phyloP scores from a whole-genome alignment of 1,140 invertebrate genomes.

The Kradibia gibbosae region DNA sequence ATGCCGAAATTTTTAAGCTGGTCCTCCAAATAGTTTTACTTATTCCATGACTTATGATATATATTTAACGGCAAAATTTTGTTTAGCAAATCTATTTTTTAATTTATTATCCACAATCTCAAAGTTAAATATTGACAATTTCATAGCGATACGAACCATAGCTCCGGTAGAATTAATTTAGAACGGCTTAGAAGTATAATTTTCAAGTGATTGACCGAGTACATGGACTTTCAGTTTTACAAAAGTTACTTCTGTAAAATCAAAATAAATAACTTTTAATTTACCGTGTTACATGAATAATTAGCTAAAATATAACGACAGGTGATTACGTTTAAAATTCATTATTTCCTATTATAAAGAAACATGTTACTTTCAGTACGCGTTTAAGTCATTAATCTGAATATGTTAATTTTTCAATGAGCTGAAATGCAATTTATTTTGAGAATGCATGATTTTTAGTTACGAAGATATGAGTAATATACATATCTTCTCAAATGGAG shows the following conservation, averaged over 20 bases:
- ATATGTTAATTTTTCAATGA: slow-evolving; percentile 6
- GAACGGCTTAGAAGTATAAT: no score
- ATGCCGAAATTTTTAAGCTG: no score
- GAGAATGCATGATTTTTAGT: neutral
- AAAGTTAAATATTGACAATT: no score
- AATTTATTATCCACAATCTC: no score
- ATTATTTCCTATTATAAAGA: slow-evolving; percentile 22
- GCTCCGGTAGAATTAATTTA: no score
- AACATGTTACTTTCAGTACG: no score
- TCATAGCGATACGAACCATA: no score
- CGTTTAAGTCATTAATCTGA: neutral
- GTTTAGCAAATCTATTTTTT: no score
- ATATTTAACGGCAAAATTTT: no score
- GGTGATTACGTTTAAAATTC: slow-evolving; percentile 1
- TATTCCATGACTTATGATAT: no score
- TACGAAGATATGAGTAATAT: neutral
- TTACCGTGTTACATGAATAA: neutral
- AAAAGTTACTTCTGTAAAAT: neutral
- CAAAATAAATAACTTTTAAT: neutral
- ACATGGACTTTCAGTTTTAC: neutral
- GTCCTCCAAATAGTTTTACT: no score
- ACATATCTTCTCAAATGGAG: neutral
- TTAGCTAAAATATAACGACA: neutral
- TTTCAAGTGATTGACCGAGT: neutral
- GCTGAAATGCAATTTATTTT: neutral